A percentile compares a stretch with the other conserved stretches of the same genome.
Evolutionary conservation across 2,113 vertebrate species (phyloP).

Genomic region (Ascaphus truei): DNA sequence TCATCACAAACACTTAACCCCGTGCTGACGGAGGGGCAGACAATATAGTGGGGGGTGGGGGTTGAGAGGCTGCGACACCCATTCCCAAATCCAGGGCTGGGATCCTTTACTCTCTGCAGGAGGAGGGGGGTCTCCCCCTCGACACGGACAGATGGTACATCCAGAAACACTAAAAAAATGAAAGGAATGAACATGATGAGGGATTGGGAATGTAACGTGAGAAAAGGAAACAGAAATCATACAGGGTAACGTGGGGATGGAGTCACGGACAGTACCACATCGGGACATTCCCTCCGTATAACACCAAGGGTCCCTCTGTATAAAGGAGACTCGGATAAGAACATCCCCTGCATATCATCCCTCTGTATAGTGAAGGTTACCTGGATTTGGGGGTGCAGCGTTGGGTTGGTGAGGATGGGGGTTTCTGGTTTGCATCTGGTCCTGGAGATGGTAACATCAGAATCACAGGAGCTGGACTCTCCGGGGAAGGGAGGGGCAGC

Average conservation of each 20-base stretch:
- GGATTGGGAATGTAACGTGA: neutral
- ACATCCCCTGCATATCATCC: no score
- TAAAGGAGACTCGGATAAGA: neutral
- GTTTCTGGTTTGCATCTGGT: neutral
- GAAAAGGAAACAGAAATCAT: neutral
- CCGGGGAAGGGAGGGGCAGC: neutral
- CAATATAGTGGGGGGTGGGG: no score
- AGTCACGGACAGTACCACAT: neutral
- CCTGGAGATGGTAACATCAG: neutral
- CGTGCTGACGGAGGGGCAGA: neutral
- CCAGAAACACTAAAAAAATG: conserved; percentile 23
- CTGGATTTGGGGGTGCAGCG: conserved; percentile 8
- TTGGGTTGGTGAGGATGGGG: neutral
- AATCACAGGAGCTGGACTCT: neutral
- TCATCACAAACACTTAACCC: neutral
- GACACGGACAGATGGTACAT: conserved; percentile 7
- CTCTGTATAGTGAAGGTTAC: neutral
- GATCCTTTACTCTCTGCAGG: neutral
- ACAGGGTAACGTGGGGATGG: neutral
- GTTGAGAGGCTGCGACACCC: neutral
- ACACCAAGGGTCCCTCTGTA: neutral
- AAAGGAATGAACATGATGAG: conserved; percentile 12
- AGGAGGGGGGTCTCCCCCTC: neutral
- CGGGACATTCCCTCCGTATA: neutral
- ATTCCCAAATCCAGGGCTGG: neutral